Percentiles rank a stretch among this genome's conserved stretches.
Evolutionary conservation across 92 coral and sea anemone species (phyloP).

Genomic region (Desmophyllum pertusum): DNA sequence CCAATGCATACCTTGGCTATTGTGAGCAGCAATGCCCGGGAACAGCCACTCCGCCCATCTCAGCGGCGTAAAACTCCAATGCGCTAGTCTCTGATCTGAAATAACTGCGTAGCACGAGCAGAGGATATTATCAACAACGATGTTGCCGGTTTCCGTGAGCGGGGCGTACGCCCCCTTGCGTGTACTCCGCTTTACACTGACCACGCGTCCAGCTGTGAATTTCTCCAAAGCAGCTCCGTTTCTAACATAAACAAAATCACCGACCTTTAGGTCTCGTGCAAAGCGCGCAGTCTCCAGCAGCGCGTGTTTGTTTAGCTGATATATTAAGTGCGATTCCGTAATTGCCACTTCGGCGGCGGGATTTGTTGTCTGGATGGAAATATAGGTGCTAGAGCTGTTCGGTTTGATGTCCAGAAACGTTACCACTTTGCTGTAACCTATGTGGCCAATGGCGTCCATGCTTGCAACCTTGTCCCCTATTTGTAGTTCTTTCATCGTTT

Average conservation of each 20-base stretch:
- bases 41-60: constrained; percentile 56
- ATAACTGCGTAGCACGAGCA: constrained; percentile 92
- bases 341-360: constrained; percentile 74
- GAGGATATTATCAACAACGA: constrained; percentile 76
- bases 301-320: constrained; percentile 82
- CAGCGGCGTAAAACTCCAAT: constrained; percentile 87
- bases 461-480: constrained; percentile 76
- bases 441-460: constrained; percentile 58
- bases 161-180: constrained; percentile 87
- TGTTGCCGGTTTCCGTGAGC: constrained; percentile 91
- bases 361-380: constrained; percentile 67
- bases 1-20: constrained; percentile 84
- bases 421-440: constrained; percentile 79
- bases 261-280: constrained; percentile 73
- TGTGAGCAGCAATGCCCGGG: constrained; percentile 65
- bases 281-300: constrained; percentile 61
- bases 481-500: constrained; percentile 62
- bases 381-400: constrained; percentile 43
- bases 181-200: constrained; percentile 29
- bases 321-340: constrained; percentile 89
- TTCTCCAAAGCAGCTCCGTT: constrained; percentile 39
- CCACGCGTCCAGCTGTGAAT: constrained; percentile 75
- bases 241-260: constrained; percentile 77
- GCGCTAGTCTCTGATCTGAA: constrained; percentile 68
- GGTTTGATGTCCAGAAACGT: constrained; percentile 89